Evolutionary conservation across 2,797 vertebrate species (phyloP), one percentile per base, ranked within the genome.

Genomic region (Esox masquinongy): DNA sequence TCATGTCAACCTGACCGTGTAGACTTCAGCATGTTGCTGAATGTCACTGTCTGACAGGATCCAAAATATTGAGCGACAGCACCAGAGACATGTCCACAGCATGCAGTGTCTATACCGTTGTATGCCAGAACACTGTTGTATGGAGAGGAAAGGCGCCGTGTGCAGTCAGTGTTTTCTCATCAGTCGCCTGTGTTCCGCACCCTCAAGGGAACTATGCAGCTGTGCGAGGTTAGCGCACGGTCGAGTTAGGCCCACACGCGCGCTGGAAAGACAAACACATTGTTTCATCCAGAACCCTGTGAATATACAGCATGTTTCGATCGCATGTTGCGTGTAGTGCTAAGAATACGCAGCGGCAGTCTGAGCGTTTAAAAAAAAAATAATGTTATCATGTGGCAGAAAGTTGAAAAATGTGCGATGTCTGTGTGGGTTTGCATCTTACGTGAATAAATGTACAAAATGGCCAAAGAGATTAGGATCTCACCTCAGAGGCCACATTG

Each of bases 151-250:
- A 86, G 82, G 29, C 29, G 47, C 82, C 63, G 70, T 83, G 86
- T 83, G 88, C 83, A 80, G 78, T 75, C 80, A 79, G 39, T 73
- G n/a, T 47, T 15, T 43, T 34, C 82, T 85, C 84, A 84, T 89
- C 89, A 85, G 89, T 91, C 90, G 91, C 90, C 89, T 85, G 87
- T 88, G 87, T 78, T 83, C 91, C 89, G 86, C 92, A 89, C 83
- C 90, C 90, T 90, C 89, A 84, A 90, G 91, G 90, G 90, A 88
- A 76, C 90, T 88, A 77, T 92, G 90, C 90, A 92, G 91, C 91
- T 92, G 91, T 90, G 90, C 86, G 85, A 82, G 87, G 91, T 92
- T 92, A 91, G 90, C 88, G 88, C 90, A 92, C 90, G 92, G 89
- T 92, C 84, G 86, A 91, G 86, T 92, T 89, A 88, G 89, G 84